phyloP scores from a whole-genome alignment of 2,797 vertebrate species.

The Notamacropus eugenii region DNA sequence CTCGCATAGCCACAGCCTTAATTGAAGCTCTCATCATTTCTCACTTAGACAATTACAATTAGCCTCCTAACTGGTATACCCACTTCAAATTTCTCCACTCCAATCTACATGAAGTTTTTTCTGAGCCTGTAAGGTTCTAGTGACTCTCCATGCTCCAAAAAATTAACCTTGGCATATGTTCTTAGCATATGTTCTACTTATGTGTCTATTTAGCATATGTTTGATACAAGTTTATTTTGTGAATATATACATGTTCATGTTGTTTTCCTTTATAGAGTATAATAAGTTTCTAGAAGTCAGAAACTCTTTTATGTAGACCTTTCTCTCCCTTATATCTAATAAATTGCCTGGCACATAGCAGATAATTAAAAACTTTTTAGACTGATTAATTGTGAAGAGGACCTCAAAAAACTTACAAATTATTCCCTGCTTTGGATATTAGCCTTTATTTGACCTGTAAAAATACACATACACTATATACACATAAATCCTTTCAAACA shows the following conservation, averaged over 20 bases:
- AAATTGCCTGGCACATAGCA: not conserved
- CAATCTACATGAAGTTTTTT: not conserved
- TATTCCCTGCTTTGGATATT: not conserved
- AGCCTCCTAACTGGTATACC: not conserved
- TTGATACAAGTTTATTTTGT: not conserved
- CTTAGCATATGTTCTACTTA: no score
- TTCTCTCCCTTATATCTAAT: not conserved
- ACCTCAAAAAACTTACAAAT: not conserved
- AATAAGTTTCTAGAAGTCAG: not conserved
- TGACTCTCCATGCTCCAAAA: no score
- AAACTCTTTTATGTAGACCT: not conserved
- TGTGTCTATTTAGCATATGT: not conserved
- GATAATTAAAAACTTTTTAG: not conserved
- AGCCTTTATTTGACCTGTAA: not conserved
- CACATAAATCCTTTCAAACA: not conserved
- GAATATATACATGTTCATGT: not conserved
- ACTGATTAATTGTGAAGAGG: not conserved
- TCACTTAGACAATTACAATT: not conserved
- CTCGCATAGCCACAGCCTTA: not conserved
- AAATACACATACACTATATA: not conserved
- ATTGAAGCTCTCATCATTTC: not conserved
- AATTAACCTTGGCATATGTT: not conserved
- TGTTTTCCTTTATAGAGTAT: not conserved
- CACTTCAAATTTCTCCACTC: not conserved
- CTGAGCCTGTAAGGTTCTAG: not conserved